Evolutionary conservation across 2,113 vertebrate species (phyloP), one percentile per base, ranked within the genome.

Genomic region (Gymnogyps californianus): DNA sequence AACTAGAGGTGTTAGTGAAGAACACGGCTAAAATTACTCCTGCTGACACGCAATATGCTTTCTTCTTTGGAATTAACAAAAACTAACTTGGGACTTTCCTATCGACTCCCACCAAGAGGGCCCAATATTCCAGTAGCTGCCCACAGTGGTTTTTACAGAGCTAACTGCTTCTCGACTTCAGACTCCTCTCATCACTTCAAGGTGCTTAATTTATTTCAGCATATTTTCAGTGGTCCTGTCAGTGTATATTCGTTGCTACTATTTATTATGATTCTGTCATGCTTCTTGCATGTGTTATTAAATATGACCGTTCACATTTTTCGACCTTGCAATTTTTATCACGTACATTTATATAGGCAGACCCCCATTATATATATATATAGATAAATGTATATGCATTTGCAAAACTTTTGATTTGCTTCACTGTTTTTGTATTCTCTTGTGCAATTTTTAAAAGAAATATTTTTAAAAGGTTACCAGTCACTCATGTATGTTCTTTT

Each of bases 351-450:
- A 46, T 83, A 47, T 42, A 64, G 57, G 78, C 88, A 87, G 42
- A 34, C 10, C 34, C 32, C 36, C 40, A 4, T 51, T 78, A 64
- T 40, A 36, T 52, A 59, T 11, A 74, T 10, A n/a, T 8, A 18
- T 11, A 71, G 12, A 40, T 32, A 66, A 61, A 25, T 58, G 66
- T 91, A 13, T 26, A 12, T 1, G 28, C n/a, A 12, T 84, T 81
- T 59, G 76, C 36, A 58, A 74, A 89, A n/a, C 65, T 40, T 72
- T 32, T 86, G 9, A 78, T 88, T 94, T 95, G 87, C 82, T 92
- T 90, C 95, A 87, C 65, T 57, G 67, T 42, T 95, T 93, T 93
- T 95, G 74, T 91, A 96, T 88, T 96, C 59, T 91, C 71, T 80
- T 40, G 89, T 96, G 93, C 77, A 40, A 25, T 93, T 96, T 97